Base-by-base conservation (phyloP, 2,113 vertebrate genomes). In the Pavo muticus region DNA sequence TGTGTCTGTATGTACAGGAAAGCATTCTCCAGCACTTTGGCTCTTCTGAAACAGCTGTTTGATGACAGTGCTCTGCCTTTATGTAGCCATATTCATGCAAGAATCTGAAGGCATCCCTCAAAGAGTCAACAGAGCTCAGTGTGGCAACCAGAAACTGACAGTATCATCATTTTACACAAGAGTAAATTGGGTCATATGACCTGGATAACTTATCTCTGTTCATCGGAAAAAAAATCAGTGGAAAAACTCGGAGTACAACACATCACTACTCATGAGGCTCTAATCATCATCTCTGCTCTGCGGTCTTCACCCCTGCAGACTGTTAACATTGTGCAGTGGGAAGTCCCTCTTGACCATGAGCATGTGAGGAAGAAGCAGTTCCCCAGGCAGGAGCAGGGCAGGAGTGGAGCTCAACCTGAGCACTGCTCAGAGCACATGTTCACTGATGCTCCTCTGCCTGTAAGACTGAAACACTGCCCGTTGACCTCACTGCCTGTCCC, bases 31-130 rank as follows among this genome's bases (percentile, higher is more conserved):
- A 77, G 75, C 57, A 91, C 84, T 59, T 25, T 60, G 29, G 25
- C 47, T 42, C 39, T 65, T 86, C 63, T 72, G 80, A 90, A 95
- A 50, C 16, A 54, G 47, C 54, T 3, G 4, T 39, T 85, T 75
- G 40, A 65, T 48, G 25, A 69, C 32, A 87, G 59, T 13, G 14
- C 40, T 87, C 87, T 92, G 76, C 61, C 56, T 45, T 91, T 84
- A 71, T 39, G 69, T 30, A 86, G 39, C 75, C 87, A 57, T 17
- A 57, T 54, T 88, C 86, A 84, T 42, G n/a, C 30, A 60, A 70
- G 63, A 65, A 32, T 81, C 85, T 86, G 35, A 72, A 87, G 50
- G 40, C 61, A 73, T 77, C 59, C 65, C 76, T 84, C 79, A 83
- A 87, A 89, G 17, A 60, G 61, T 57, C 71, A 83, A 39, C 1